A percentile compares a stretch with the other conserved stretches of the same genome.
phyloP scores from a whole-genome alignment of 2,113 vertebrate species.

The Corythoichthys haematopterus region DNA sequence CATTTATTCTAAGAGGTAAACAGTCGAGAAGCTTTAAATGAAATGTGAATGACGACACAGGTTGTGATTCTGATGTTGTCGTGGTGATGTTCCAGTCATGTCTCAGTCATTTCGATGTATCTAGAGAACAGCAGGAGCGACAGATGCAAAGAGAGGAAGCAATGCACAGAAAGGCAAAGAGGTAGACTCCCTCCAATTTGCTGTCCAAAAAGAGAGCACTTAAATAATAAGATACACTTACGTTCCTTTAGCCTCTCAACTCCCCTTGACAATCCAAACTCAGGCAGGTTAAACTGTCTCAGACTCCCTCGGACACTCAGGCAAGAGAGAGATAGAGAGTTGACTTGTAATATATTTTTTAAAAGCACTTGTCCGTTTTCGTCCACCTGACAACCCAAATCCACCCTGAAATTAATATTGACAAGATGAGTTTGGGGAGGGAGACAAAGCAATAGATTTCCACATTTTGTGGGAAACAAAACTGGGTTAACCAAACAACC shows the following conservation, averaged over 20 bases:
- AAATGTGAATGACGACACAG: constrained; percentile 72
- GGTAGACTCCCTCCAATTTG: constrained; percentile 57
- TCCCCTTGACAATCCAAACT: constrained; percentile 84
- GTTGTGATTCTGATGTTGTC: constrained; percentile 56
- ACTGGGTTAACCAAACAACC: not conserved
- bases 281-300: constrained; percentile 70
- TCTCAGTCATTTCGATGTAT: constrained; percentile 59
- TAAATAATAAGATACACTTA: constrained; percentile 56
- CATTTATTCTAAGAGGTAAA: constrained; percentile 68
- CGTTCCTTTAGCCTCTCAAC: constrained; percentile 54
- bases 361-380: constrained; percentile 38
- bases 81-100: constrained; percentile 66
- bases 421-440: not conserved
- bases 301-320: constrained; percentile 65
- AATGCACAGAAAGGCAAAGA: constrained; percentile 38
- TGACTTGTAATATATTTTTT: constrained; percentile 14
- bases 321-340: constrained; percentile 51
- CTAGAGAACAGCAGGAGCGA: constrained; percentile 62
- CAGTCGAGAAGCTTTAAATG: constrained; percentile 74
- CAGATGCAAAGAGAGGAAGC: constrained; percentile 28
- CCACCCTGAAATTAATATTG: constrained; percentile 20
- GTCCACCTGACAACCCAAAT: constrained; percentile 26
- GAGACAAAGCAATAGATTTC: not conserved
- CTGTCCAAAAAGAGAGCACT: constrained; percentile 79
- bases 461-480: constrained; percentile 10